Conservation (phyloP, 2,113 vertebrate species). For the Raja brachyura region DNA sequence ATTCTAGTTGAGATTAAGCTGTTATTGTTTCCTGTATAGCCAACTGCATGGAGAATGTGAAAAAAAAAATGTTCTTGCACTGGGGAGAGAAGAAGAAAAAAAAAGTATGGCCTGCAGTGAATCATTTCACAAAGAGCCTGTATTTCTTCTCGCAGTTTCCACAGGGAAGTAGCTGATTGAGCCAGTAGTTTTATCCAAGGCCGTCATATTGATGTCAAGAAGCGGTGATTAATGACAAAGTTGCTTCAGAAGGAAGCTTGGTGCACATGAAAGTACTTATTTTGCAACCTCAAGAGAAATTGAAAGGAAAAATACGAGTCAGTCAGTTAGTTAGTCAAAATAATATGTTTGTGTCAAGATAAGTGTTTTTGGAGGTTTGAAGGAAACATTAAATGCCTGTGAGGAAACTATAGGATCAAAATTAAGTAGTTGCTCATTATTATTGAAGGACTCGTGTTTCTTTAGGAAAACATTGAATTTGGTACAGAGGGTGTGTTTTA, state of each 20-base stretch:
- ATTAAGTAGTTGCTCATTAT: background rate
- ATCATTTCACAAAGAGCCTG: conserved; percentile 46
- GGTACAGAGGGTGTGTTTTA: background rate
- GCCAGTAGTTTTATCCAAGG: conserved; percentile 56
- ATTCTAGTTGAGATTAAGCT: conserved; percentile 72
- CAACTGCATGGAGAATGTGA: conserved; percentile 54
- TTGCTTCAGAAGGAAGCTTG: conserved; percentile 57
- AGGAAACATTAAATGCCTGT: background rate
- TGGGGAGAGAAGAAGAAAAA: conserved; percentile 44
- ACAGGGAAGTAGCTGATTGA: conserved; percentile 70
- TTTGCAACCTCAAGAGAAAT: conserved; percentile 52
- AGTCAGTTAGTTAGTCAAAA: conserved; percentile 60
- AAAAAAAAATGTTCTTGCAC: conserved; percentile 55
- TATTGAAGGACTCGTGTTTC: background rate
- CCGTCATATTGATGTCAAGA: conserved; percentile 57
- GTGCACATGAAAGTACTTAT: conserved; percentile 58
- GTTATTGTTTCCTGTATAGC: conserved; percentile 74
- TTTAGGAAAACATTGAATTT: background rate
- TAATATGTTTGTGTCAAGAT: conserved; percentile 35
- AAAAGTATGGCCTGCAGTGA: conserved; percentile 66
- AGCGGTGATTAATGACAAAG: conserved; percentile 64
- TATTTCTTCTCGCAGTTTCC: conserved; percentile 69
- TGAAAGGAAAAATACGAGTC: conserved; percentile 50
- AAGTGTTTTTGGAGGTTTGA: conserved; percentile 9
- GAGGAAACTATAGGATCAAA: background rate